phyloP scores from a whole-genome alignment of 1,140 invertebrate genomes.

The Papilio helenus region DNA sequence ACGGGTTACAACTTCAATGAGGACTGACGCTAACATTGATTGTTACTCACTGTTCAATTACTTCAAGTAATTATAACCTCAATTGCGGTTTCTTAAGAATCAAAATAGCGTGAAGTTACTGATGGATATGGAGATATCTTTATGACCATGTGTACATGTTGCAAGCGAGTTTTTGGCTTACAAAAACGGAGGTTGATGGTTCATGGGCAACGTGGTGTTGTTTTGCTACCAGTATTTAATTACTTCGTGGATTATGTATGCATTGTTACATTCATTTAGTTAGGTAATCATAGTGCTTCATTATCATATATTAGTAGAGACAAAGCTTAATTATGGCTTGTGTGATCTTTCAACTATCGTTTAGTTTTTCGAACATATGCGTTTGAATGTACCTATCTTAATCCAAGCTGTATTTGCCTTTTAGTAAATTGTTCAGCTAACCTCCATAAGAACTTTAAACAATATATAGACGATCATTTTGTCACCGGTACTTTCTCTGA shows the following conservation, averaged over 20 bases:
- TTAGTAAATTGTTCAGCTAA: too few species aligned
- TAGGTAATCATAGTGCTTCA: background rate
- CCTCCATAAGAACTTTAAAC: too few species aligned
- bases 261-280: constrained; percentile 25
- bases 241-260: constrained; percentile 34
- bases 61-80: constrained; percentile 39
- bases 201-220: constrained; percentile 54
- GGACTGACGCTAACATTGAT: constrained; percentile 39
- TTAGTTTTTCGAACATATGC: background rate
- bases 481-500: too few species aligned
- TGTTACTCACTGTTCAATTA: constrained; percentile 36
- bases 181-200: constrained; percentile 54
- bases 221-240: constrained; percentile 59
- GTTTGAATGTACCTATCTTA: too few species aligned
- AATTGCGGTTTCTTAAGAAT: constrained; percentile 41
- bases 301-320: background rate
- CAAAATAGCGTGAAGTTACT: constrained; percentile 41
- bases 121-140: constrained; percentile 36
- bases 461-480: too few species aligned
- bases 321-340: background rate
- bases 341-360: background rate
- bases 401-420: too few species aligned
- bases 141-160: constrained; percentile 45
- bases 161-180: constrained; percentile 51
- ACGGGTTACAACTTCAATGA: constrained; percentile 55